phyloP scores from a whole-genome alignment of 2,113 vertebrate species.

The Vicugna pacos region DNA sequence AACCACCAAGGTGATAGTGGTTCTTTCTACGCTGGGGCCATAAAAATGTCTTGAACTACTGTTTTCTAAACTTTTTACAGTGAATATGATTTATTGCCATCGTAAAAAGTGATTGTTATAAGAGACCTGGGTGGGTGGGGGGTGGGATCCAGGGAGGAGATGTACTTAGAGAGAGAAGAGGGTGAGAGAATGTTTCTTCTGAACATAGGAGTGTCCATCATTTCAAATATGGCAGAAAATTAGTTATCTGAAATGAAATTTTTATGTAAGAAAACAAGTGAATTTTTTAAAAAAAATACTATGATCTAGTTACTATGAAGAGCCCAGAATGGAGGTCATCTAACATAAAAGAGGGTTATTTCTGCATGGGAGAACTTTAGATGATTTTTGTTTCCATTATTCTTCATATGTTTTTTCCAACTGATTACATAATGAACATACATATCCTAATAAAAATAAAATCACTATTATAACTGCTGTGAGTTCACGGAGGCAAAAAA shows the following conservation, averaged over 20 bases:
- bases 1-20: not conserved
- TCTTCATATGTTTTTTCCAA: not conserved
- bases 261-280: not conserved
- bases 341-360: not conserved
- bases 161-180: not conserved
- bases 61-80: not conserved
- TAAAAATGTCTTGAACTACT: not conserved
- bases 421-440: conserved; percentile 30
- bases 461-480: not conserved
- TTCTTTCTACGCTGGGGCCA: not conserved
- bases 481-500: not conserved
- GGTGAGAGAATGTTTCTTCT: not conserved
- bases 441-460: conserved; percentile 16
- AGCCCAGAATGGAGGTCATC: not conserved
- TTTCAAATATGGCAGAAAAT: not conserved
- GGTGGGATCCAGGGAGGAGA: too few relatives aligned
- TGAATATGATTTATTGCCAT: not conserved
- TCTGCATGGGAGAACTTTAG: not conserved
- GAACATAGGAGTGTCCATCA: not conserved
- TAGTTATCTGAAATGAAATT: not conserved
- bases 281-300: not conserved
- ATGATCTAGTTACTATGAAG: not conserved
- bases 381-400: not conserved
- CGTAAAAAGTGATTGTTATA: not conserved
- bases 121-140: not conserved